Conservation (phyloP, 1,140 invertebrate genomes). For the Caenorhabditis brenneri region DNA sequence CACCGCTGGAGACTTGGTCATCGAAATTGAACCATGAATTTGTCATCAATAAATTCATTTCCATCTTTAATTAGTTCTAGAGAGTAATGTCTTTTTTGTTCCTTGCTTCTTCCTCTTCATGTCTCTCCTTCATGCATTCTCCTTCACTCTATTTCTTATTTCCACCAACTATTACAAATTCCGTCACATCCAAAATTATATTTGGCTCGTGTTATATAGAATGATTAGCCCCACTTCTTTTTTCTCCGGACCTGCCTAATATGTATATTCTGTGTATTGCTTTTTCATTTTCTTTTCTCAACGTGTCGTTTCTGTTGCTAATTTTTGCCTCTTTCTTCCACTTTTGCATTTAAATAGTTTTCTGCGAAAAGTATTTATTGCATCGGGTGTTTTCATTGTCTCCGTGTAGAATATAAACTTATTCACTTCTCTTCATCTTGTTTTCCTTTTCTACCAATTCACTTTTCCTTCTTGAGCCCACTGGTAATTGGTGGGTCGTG, state of each 20-base stretch:
- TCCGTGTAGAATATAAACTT: conserved; percentile 34
- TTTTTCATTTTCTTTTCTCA: not conserved
- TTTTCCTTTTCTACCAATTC: not conserved
- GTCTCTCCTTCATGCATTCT: not conserved
- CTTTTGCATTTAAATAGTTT: conserved; percentile 32
- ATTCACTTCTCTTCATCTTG: conserved; percentile 11
- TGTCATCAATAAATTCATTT: conserved; percentile 8
- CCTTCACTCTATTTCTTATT: not conserved
- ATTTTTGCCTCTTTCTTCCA: conserved; percentile 20
- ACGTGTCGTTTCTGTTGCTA: not conserved
- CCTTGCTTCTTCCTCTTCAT: not conserved
- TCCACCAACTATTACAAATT: not conserved
- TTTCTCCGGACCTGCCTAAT: not conserved
- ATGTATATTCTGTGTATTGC: conserved; percentile 41
- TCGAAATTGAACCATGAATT: conserved; percentile 79
- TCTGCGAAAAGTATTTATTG: not conserved
- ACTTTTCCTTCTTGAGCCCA: not conserved
- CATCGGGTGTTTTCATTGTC: conserved; percentile 26
- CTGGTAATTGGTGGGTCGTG: conserved; percentile 9
- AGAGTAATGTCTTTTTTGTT: not conserved
- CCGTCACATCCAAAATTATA: conserved; percentile 5
- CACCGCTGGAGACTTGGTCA: conserved; percentile 91
- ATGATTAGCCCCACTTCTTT: not conserved
- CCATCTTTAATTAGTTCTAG: not conserved
- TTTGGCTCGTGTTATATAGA: conserved; percentile 14